phyloP scores from a whole-genome alignment of 2,888 invertebrate genomes.

The Polydrusus pterygomalis region DNA sequence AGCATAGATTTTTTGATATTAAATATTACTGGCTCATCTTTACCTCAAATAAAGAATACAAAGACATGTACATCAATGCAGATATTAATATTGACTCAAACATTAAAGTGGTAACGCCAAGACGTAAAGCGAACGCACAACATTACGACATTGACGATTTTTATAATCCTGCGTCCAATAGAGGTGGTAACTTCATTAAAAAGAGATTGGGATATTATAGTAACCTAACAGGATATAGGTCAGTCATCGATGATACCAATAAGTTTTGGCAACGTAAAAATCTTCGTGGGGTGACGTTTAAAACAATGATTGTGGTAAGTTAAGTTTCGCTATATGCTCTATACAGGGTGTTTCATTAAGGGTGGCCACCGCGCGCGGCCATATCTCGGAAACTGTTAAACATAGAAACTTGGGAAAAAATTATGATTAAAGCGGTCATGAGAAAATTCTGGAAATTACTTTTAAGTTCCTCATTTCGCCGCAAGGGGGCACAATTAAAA shows the following conservation, averaged over 20 bases:
- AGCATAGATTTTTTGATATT: conserved; percentile 56
- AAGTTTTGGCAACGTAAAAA: conserved; percentile 63
- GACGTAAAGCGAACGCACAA: conserved; percentile 9
- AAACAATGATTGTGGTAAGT: conserved; percentile 63
- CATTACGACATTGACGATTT: conserved; percentile 56
- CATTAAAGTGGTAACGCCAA: conserved; percentile 57
- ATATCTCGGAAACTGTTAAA: too few species aligned
- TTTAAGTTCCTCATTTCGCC: too few species aligned
- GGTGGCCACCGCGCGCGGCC: too few species aligned
- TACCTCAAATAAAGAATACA: conserved; percentile 45
- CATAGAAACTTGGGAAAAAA: too few species aligned
- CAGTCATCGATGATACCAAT: conserved; percentile 30
- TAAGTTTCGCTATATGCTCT: neutral
- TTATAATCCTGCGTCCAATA: conserved; percentile 61
- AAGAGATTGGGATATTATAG: conserved; percentile 58
- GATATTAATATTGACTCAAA: conserved; percentile 61
- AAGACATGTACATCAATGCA: conserved; percentile 54
- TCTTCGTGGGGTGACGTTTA: conserved; percentile 64
- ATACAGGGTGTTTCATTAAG: too few species aligned
- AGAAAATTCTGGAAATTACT: too few species aligned
- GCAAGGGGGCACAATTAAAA: too few species aligned
- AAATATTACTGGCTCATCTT: conserved; percentile 63
- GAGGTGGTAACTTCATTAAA: conserved; percentile 59
- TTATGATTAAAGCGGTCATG: too few species aligned
- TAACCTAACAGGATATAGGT: conserved; percentile 53